Evolutionary conservation across 2,797 vertebrate species (phyloP), one percentile per base, ranked within the genome.

Genomic region (Muscicapa striata): DNA sequence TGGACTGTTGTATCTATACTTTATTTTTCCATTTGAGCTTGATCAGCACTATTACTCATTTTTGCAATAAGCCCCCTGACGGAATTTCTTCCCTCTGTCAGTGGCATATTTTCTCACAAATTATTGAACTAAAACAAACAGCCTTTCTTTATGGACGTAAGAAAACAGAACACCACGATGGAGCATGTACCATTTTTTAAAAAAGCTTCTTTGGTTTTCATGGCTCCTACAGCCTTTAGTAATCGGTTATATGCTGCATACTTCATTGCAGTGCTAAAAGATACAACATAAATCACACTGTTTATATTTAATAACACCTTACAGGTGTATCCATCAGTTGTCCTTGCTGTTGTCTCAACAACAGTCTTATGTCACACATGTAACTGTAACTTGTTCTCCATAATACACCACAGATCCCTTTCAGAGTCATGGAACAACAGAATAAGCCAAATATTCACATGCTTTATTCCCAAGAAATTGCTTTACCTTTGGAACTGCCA

Each of bases 361-460:
- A 23, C 8, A 23, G 19, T 22, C 16, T 11, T 61, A n/a, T 34
- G 26, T 19, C 0, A 0, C 13, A 82, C 51, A 30, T 3, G 0
- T 18, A 36, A 70, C 32, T 21, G 3, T n/a, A 89, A 64, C 32
- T 38, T 26, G 11, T 57, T 59, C 63, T 7, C 16, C 13, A 5
- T 34, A 59, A 73, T 17, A 55, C 1, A 62, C 20, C 67, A 38
- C 1, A 52, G 0, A 3, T 46, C 30, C 18, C 20, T 69, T 75
- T 64, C 43, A 49, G 46, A 23, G 23, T 75, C 54, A 54, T 59
- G 64, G 62, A 73, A 85, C 49, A 81, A 36, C 27, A 69, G 9
- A 23, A 46, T 61, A 68, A 84, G 38, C 26, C 68, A 80, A 58
- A 62, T 24, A 90, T 43, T 29, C 74, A 46, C 13, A 55, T 17